Base-by-base conservation (phyloP, 2,113 vertebrate genomes). In the Dascyllus trimaculatus region DNA sequence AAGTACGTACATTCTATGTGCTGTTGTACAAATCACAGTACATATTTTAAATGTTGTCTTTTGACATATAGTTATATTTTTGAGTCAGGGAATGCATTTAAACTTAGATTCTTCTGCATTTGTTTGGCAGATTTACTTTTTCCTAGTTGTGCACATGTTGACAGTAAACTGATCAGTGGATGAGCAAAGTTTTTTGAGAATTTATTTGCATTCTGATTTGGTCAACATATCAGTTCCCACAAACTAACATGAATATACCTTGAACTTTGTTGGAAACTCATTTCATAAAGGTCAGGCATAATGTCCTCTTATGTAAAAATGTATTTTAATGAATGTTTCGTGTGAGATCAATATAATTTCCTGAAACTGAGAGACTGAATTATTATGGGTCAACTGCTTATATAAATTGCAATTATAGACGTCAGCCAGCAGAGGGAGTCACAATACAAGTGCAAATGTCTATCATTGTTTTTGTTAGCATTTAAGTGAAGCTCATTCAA, bases 401-500 rank as follows among this genome's bases (percentile, higher is more conserved):
- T 49, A 19, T 18, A 73, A 2, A 19, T 22, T 82, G 85, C 72
- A 83, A 51, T 81, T 72, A 7, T 76, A 76, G 11, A 6, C 9
- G 0, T 64, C 11, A 19, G 32, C 53, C 88, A 87, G 43, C 5
- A 58, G 85, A 71, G 65, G 68, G 75, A n/a, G 71, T 11, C 48
- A 40, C 9, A 70, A 22, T 10, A 35, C 45, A 72, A 64, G 24
- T 24, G 5, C 5, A 1, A 56, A 43, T 24, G 49, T 25, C 2
- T 10, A 26, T 45, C 1, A 7, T 0, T 5, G 1, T 19, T 10
- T 51, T 0, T 11, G 58, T 24, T 8, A 11, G 7, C 3, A 25
- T 52, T 52, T 22, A 24, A 13, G 1, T 29, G 32, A 15, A 38
- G 21, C 32, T 52, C 40, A 3, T 11, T 11, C 13, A 15, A 15